Conservation (phyloP, 2,888 invertebrate genomes). For the Mythimna impura region DNA sequence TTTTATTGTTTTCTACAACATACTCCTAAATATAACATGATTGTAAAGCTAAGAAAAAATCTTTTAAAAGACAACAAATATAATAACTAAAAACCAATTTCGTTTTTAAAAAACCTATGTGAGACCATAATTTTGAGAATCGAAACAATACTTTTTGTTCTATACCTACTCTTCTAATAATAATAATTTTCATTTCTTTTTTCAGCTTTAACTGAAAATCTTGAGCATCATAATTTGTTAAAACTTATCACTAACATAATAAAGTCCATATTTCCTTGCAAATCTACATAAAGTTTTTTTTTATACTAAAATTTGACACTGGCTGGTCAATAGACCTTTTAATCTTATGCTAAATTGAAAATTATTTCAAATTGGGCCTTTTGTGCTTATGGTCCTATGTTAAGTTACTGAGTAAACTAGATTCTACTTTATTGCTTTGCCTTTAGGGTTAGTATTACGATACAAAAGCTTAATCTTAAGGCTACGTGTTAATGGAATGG, state of each 20-base stretch:
- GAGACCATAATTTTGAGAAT: constrained; percentile 36
- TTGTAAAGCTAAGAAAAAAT: constrained; percentile 5
- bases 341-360: constrained; percentile 39
- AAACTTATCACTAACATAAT: constrained; percentile 28
- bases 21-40: constrained; percentile 13
- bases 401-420: constrained; percentile 23
- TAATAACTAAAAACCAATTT: background rate
- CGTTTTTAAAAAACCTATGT: background rate
- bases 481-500: constrained; percentile 31
- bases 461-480: constrained; percentile 36
- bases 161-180: constrained; percentile 12
- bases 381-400: constrained; percentile 39
- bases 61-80: background rate
- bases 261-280: constrained; percentile 25
- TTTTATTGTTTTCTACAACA: constrained; percentile 11
- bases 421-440: constrained; percentile 50
- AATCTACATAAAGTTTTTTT: constrained; percentile 3
- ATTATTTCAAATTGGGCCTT: constrained; percentile 42
- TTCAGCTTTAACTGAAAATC: constrained; percentile 32
- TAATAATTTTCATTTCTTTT: constrained; percentile 1
- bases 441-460: constrained; percentile 43
- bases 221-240: constrained; percentile 32
- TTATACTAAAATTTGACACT: constrained; percentile 16
- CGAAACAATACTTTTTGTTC: constrained; percentile 41
- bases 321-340: constrained; percentile 53